Percentiles rank a stretch among this genome's conserved stretches.
Conservation (phyloP, 2,888 invertebrate genomes). For the Bembecia ichneumoniformis region DNA sequence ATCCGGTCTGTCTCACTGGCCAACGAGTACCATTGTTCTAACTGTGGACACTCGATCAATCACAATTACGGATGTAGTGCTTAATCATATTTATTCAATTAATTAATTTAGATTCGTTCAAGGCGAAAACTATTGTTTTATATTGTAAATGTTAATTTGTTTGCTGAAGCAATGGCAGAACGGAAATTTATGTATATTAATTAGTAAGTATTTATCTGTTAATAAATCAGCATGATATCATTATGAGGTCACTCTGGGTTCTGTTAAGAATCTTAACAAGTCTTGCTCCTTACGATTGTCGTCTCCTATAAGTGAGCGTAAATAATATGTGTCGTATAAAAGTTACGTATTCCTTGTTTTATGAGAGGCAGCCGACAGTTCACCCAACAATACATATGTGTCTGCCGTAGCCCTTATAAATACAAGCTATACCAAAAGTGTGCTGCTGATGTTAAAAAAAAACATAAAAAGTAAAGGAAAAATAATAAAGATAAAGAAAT, state of each 20-base stretch:
- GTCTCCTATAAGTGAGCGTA: too few species aligned
- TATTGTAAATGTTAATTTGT: conserved; percentile 5
- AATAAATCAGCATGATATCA: not conserved
- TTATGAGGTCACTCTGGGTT: not conserved
- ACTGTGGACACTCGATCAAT: conserved; percentile 40
- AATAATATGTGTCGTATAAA: too few species aligned
- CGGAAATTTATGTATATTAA: not conserved
- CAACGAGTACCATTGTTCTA: conserved; percentile 27
- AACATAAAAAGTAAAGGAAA: too few species aligned
- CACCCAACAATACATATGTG: too few species aligned
- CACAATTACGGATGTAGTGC: conserved; percentile 63
- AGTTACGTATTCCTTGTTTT: too few species aligned
- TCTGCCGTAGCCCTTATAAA: too few species aligned
- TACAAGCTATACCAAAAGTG: too few species aligned
- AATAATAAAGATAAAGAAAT: too few species aligned
- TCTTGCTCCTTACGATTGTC: not conserved
- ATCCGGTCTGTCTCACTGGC: conserved; percentile 19
- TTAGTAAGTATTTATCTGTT: not conserved
- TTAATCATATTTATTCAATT: conserved; percentile 58
- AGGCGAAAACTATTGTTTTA: conserved; percentile 30
- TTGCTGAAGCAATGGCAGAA: conserved; percentile 3
- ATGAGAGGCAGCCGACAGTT: too few species aligned
- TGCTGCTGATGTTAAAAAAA: too few species aligned
- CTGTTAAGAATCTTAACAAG: not conserved
- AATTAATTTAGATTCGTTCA: conserved; percentile 54